Percentiles rank a stretch among this genome's conserved stretches.
Conservation (phyloP, 1,140 invertebrate species). For the Rhyacophila brunnea region DNA sequence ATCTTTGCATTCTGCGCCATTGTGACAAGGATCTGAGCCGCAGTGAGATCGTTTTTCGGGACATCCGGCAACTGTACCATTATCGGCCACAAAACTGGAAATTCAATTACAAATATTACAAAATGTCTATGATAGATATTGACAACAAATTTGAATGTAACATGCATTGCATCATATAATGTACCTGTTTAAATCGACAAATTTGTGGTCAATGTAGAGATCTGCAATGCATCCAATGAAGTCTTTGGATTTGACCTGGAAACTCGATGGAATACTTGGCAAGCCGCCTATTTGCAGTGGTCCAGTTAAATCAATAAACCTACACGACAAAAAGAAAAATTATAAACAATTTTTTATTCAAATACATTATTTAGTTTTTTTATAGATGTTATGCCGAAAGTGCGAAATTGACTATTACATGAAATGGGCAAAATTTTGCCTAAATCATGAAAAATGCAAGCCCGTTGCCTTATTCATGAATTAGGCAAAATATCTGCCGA, state of each 20-base stretch:
- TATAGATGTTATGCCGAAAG: no score
- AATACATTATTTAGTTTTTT: no score
- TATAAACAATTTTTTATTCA: not conserved
- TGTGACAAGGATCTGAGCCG: constrained; percentile 77
- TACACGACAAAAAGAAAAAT: constrained; percentile 28
- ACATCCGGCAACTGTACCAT: constrained; percentile 86
- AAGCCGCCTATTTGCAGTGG: constrained; percentile 93
- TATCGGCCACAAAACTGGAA: constrained; percentile 81
- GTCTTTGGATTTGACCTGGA: constrained; percentile 80
- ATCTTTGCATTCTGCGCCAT: constrained; percentile 82
- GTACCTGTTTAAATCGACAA: constrained; percentile 84
- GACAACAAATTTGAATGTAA: no score
- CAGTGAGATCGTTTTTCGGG: constrained; percentile 83
- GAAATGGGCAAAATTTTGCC: no score
- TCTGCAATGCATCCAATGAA: constrained; percentile 92
- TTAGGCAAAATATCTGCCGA: no score
- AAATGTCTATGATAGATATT: no score
- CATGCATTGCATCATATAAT: no score
- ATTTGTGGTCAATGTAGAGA: constrained; percentile 82
- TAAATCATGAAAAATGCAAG: no score
- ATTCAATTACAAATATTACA: no score
- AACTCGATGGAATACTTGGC: constrained; percentile 77
- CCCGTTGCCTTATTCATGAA: no score
- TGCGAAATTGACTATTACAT: no score
- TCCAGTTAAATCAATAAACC: constrained; percentile 93